A percentile compares a stretch with the other conserved stretches of the same genome.
Conservation (phyloP, 37 sponge, comb jelly and placozoan species). For the Agelas oroides region DNA sequence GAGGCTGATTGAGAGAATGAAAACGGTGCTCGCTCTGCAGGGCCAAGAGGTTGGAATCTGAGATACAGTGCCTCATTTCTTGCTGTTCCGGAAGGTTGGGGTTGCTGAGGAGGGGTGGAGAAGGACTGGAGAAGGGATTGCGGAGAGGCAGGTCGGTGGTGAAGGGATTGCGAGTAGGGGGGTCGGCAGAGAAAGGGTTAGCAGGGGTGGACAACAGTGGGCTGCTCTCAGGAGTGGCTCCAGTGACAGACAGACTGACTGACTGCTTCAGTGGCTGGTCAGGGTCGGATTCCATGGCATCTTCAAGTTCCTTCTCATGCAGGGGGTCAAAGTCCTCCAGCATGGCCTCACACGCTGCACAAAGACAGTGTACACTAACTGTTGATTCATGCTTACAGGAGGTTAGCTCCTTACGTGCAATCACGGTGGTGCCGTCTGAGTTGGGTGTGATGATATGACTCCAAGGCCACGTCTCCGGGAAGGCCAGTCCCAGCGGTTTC, state of each 20-base stretch:
- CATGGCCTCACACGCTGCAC: slow-evolving; percentile 46
- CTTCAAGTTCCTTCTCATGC: neutral
- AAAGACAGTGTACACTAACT: too few species aligned
- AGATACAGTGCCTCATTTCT: slow-evolving; percentile 48
- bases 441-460: slow-evolving; percentile 76
- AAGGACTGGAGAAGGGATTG: slow-evolving; percentile 8
- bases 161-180: neutral
- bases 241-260: neutral
- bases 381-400: too few species aligned
- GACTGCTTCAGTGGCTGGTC: neutral
- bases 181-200: neutral
- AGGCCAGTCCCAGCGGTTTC: neutral
- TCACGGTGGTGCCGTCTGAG: slow-evolving; percentile 58
- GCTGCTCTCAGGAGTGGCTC: neutral
- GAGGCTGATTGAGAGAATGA: neutral
- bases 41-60: slow-evolving; percentile 40
- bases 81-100: neutral
- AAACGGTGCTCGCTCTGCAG: neutral
- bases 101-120: neutral
- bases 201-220: neutral
- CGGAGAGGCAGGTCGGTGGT: neutral
- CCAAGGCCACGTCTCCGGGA: slow-evolving; percentile 77
- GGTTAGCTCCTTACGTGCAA: slow-evolving; percentile 63
- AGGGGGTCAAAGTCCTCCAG: slow-evolving; percentile 54
- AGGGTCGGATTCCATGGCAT: neutral